Base-by-base conservation (phyloP, 2,113 vertebrate species). In the Gorsachius goisagi region DNA sequence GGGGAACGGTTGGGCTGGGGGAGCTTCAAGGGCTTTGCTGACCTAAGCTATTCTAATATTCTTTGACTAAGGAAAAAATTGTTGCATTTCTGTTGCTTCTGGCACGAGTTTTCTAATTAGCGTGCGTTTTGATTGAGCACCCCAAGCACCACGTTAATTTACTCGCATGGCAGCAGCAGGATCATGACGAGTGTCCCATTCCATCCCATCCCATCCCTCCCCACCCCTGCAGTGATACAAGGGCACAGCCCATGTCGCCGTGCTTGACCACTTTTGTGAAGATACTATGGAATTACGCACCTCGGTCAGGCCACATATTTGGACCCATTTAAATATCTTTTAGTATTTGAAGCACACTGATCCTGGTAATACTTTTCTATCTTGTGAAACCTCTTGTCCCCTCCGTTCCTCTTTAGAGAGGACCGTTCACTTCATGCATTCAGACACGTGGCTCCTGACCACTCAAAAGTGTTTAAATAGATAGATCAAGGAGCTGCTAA, bases 241-340 rank as follows among this genome's bases (percentile, higher is more conserved):
- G 4, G 3, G 68, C 35, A 26, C 11, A 3, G 74, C 59, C 49
- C 13, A 0, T 20, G 9, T 21, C 9, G 4, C 55, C 6, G 1
- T 11, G 60, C 55, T 30, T 6, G 8, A 4, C n/a, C 32, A 56
- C 28, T 20, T 26, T 27, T 22, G 33, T 9, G 2, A 52, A 47
- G 19, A 13, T 8, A 6, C 33, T 9, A 11, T 12, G 1, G 9
- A 52, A 49, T 39, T 18, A 59, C 24, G 41, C 45, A n/a, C 52
- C 52, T 66, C 63, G 7, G 14, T 12, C n/a, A 32, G 69, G 24
- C 9, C 41, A 17, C 15, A 2, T 9, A 32, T 15, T 52, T 32
- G 12, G 49, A 32, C 12, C 47, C 9, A 12, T 58, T 75, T 35
- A 28, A 62, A 41, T 13, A 15, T 2, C 41, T 22, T 35, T 52